Evolutionary conservation across 1,140 invertebrate genomes (phyloP).

Genomic region (Pissodes strobi): DNA sequence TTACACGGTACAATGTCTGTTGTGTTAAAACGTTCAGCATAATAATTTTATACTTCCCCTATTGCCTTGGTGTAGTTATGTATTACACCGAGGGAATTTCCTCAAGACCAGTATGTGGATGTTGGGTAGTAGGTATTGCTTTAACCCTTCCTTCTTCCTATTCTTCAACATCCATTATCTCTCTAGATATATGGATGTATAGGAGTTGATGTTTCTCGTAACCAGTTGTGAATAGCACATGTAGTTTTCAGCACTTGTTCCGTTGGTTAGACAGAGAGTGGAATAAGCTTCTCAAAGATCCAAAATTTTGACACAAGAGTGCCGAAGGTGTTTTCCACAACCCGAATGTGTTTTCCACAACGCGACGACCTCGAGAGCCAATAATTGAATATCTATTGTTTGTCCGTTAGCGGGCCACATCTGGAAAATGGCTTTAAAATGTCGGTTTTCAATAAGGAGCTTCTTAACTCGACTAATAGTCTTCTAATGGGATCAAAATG

Average conservation of each 20-base stretch:
- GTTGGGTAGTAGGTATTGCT: not conserved
- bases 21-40: not conserved
- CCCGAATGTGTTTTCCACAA: slow-evolving; percentile 42
- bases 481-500: slow-evolving; percentile 42
- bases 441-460: slow-evolving; percentile 5
- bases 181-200: not conserved
- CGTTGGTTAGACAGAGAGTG: not conserved
- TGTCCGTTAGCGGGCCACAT: not conserved
- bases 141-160: not conserved
- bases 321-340: not conserved
- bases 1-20: slow-evolving; percentile 1
- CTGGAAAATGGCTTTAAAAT: too few species aligned
- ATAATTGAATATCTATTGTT: slow-evolving; percentile 56
- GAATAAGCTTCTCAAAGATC: slow-evolving; percentile 7
- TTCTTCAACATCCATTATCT: slow-evolving; percentile 15
- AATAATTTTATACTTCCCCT: slow-evolving; percentile 5
- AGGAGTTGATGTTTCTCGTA: slow-evolving; percentile 7
- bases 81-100: slow-evolving; percentile 5
- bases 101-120: too few species aligned
- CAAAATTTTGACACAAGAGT: too few species aligned
- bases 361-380: slow-evolving; percentile 47
- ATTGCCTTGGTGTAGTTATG: slow-evolving; percentile 13
- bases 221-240: slow-evolving; percentile 20
- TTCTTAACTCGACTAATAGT: slow-evolving; percentile 39
- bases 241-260: slow-evolving; percentile 9